Conservation (phyloP, 2,797 vertebrate species). For the Esox masquinongy region DNA sequence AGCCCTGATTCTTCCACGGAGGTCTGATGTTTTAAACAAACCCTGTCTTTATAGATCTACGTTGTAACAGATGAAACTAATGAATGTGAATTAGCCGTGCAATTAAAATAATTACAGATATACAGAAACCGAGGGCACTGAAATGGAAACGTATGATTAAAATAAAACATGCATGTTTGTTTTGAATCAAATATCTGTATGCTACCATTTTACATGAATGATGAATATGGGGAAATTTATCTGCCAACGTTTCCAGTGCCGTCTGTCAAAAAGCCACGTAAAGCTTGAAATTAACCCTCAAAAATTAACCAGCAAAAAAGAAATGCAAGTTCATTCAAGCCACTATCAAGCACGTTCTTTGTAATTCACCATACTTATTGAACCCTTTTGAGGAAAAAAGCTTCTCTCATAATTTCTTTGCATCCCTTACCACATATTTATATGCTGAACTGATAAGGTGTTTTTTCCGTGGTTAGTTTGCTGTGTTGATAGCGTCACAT, state of each 20-base stretch:
- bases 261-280: background rate
- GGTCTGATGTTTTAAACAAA: constrained; percentile 30
- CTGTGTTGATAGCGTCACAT: constrained; percentile 69
- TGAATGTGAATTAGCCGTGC: constrained; percentile 20
- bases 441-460: constrained; percentile 69
- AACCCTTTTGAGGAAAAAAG: background rate
- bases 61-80: constrained; percentile 33
- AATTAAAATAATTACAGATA: constrained; percentile 13
- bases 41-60: constrained; percentile 20
- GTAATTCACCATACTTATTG: background rate
- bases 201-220: background rate
- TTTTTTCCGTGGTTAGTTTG: constrained; percentile 71
- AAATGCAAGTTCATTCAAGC: background rate
- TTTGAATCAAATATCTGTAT: background rate
- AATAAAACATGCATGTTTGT: background rate
- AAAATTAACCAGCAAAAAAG: background rate
- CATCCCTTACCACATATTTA: constrained; percentile 38
- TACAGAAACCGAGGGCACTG: background rate
- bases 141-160: background rate
- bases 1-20: background rate
- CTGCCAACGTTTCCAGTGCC: background rate
- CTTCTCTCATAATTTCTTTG: background rate
- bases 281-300: background rate
- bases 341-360: background rate
- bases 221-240: background rate